These are phyloP conservation scores for Bambusicola thoracicus DNA, from an alignment of 2,113 vertebrate genomes.

Conservation along the genomic window DNA sequence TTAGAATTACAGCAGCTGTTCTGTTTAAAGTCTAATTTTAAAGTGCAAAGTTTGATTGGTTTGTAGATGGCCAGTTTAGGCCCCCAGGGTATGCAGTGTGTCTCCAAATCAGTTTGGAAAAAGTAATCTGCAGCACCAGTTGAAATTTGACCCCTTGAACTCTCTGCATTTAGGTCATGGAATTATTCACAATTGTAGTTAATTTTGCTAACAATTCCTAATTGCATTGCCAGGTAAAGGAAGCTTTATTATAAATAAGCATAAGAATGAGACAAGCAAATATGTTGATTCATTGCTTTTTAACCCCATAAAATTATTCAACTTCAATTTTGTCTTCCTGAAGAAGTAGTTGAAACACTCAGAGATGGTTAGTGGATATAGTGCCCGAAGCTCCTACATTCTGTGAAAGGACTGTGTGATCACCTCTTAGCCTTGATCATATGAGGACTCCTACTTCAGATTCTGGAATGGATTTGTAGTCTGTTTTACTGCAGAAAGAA, in stretches of 20 bases:
- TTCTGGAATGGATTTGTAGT: background rate
- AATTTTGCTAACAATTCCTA: background rate
- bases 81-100: background rate
- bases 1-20: constrained; percentile 1
- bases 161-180: background rate
- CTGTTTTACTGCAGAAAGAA: background rate
- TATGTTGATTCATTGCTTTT: background rate
- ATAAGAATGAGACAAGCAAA: background rate
- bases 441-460: background rate
- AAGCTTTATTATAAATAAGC: background rate
- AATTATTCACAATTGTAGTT: background rate
- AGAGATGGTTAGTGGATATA: background rate
- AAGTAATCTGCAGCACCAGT: background rate
- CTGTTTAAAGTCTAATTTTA: background rate
- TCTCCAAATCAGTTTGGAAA: background rate
- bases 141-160: background rate
- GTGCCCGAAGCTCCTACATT: background rate
- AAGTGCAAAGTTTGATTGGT: background rate
- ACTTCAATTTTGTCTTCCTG: background rate
- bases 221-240: background rate
- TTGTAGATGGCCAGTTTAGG: background rate
- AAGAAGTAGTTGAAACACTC: background rate
- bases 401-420: background rate
- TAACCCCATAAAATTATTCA: background rate
- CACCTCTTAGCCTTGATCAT: background rate